Conservation (phyloP, 1,140 invertebrate genomes). For the Hermatobates lingyangjiaoensis region DNA sequence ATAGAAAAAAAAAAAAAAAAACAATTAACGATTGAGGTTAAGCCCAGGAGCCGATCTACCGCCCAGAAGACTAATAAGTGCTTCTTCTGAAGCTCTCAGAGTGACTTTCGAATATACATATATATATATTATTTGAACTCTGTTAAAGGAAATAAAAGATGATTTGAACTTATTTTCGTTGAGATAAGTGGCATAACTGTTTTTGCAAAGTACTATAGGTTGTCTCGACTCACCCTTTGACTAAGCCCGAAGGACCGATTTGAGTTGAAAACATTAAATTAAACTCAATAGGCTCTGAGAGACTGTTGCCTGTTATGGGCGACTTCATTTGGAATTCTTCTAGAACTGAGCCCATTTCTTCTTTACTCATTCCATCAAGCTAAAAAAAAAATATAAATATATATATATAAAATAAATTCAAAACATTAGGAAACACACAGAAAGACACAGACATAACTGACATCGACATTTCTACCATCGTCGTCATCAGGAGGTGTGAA, state of each 20-base stretch:
- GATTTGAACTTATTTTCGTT: too few species aligned
- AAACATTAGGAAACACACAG: too few species aligned
- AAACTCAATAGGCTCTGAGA: conserved; percentile 90
- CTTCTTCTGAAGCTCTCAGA: too few species aligned
- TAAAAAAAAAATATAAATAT: conserved; percentile 18
- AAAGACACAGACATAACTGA: too few species aligned
- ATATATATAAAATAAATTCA: too few species aligned
- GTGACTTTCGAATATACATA: not conserved
- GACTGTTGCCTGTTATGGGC: conserved; percentile 80
- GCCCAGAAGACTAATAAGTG: too few species aligned
- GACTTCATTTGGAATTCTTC: conserved; percentile 84
- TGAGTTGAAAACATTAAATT: conserved; percentile 97
- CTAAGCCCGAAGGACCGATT: conserved; percentile 85
- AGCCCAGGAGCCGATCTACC: too few species aligned
- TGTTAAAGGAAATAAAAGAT: too few species aligned
- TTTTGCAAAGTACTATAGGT: not conserved
- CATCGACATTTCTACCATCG: too few species aligned
- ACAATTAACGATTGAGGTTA: too few species aligned
- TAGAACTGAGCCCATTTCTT: conserved; percentile 72
- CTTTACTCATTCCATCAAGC: conserved; percentile 71
- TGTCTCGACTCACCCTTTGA: conserved; percentile 51
- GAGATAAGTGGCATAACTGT: not conserved
- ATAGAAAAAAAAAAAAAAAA: too few species aligned
- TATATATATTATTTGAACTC: not conserved
- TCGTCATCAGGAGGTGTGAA: too few species aligned